Evolutionary conservation across 2,797 vertebrate genomes (phyloP).

Genomic region (Lutjanus argentimaculatus): DNA sequence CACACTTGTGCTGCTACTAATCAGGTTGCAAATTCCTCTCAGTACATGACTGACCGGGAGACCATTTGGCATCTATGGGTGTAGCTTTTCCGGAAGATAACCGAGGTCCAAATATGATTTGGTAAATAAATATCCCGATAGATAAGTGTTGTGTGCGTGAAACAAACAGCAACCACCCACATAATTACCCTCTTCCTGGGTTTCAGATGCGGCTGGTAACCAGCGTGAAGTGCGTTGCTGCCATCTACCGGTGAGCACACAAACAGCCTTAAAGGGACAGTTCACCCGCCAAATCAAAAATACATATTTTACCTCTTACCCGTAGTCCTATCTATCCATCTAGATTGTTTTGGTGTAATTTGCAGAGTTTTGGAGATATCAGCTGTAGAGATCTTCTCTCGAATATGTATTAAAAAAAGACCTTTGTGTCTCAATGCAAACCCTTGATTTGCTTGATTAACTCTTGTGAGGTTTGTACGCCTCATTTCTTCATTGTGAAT

Average conservation of each 20-base stretch:
- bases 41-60: background rate
- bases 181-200: constrained; percentile 9
- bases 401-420: too few species aligned
- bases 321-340: too few species aligned
- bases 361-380: too few species aligned
- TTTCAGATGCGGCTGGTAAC: background rate
- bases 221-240: constrained; percentile 7
- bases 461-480: too few species aligned
- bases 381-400: too few species aligned
- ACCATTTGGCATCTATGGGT: background rate
- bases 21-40: background rate
- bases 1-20: background rate
- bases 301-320: too few species aligned
- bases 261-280: background rate
- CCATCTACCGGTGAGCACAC: constrained; percentile 38
- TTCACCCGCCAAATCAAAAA: too few species aligned
- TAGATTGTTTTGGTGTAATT: too few species aligned
- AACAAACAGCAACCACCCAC: background rate
- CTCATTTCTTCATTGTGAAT: too few species aligned
- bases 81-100: background rate
- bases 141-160: background rate
- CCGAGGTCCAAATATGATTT: background rate
- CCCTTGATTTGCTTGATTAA: too few species aligned
- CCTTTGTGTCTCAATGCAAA: too few species aligned
- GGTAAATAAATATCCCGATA: background rate